Evolutionary conservation across 37 sponge, comb jelly and placozoan species (phyloP).

Genomic region (Lycopodina hypogea): DNA sequence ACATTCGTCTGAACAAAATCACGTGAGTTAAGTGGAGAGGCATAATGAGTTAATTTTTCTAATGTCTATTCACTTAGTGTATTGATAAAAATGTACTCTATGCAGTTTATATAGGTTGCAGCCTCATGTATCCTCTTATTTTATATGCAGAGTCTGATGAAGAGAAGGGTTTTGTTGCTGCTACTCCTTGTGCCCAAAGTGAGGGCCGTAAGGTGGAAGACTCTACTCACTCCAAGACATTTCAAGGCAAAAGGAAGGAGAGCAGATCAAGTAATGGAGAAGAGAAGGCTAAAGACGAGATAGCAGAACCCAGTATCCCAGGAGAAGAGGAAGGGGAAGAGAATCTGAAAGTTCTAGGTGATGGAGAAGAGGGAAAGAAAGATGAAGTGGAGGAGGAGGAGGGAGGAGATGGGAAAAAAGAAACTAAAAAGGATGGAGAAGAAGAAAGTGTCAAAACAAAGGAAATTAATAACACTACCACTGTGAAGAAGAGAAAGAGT

Average conservation of each 20-base stretch:
- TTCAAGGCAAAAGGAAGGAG: too few species aligned
- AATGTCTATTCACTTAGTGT: too few species aligned
- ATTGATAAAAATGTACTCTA: background rate
- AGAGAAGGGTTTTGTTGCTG: background rate
- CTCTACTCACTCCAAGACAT: too few species aligned
- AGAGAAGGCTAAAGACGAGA: background rate
- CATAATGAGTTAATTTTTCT: too few species aligned
- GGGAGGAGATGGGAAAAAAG: background rate
- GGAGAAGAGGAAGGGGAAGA: background rate
- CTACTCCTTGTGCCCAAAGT: too few species aligned
- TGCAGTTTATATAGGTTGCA: background rate
- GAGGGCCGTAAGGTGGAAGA: too few species aligned
- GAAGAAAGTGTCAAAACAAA: background rate
- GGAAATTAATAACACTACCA: too few species aligned
- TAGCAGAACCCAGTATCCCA: background rate
- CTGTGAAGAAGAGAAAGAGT: background rate
- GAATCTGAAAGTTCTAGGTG: background rate
- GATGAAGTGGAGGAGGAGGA: background rate
- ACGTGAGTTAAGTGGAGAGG: too few species aligned
- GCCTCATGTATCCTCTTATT: background rate
- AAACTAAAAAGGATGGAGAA: background rate
- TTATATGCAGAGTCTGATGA: constrained; percentile 13
- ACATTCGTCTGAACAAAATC: too few species aligned
- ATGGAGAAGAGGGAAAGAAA: background rate
- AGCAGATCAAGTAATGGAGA: background rate